These are phyloP conservation scores for Andricus curvator DNA, from an alignment of 2,888 invertebrate species.

Conservation along the genomic window DNA sequence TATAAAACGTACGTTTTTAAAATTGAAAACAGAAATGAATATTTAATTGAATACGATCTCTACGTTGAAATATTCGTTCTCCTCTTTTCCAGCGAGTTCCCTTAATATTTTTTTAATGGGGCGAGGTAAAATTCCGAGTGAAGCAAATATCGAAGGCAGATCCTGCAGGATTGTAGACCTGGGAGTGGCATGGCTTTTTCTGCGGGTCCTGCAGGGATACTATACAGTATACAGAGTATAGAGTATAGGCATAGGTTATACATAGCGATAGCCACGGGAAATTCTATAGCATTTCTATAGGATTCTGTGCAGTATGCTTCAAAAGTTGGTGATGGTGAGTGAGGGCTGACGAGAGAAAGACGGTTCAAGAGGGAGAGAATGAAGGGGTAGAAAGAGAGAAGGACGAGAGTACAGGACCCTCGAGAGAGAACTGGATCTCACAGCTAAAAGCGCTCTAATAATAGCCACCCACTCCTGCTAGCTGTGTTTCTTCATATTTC, in stretches of 20 bases:
- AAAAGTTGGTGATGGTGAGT: conserved; percentile 46
- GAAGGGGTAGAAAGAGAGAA: conserved; percentile 41
- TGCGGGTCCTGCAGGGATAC: conserved; percentile 47
- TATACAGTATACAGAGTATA: conserved; percentile 8
- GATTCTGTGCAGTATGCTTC: conserved; percentile 34
- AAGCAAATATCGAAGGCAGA: conserved; percentile 24
- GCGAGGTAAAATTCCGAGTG: conserved; percentile 10
- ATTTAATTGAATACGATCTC: neutral
- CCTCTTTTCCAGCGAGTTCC: neutral
- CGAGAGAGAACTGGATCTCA: conserved; percentile 47
- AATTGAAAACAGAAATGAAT: conserved; percentile 14
- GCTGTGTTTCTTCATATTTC: conserved; percentile 41
- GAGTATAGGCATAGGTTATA: too few relatives aligned
- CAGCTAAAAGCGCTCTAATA: conserved; percentile 56
- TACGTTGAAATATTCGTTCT: neutral
- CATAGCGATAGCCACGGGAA: conserved; percentile 42
- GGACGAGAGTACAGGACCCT: conserved; percentile 45
- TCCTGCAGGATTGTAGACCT: conserved; percentile 27
- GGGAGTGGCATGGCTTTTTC: neutral
- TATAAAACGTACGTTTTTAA: neutral
- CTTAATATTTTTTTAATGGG: conserved; percentile 30
- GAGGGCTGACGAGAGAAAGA: conserved; percentile 49
- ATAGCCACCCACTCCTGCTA: conserved; percentile 54
- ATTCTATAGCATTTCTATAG: conserved; percentile 52
- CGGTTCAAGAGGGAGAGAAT: conserved; percentile 45